Evolutionary conservation across 2,888 invertebrate genomes (phyloP).

Genomic region (Cryptus viduatorius): DNA sequence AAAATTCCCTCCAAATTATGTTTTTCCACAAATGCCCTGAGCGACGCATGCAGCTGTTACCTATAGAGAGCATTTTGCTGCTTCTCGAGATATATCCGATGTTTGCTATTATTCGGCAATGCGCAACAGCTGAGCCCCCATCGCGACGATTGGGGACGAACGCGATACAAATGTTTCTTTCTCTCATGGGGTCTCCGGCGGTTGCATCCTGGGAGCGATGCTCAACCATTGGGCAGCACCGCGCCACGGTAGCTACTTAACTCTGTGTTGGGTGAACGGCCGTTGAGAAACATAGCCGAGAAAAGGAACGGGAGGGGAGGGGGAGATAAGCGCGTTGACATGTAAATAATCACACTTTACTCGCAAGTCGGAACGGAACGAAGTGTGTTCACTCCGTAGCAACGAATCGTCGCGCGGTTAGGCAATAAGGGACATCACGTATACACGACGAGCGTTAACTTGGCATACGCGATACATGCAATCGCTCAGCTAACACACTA

Average conservation of each 20-base stretch:
- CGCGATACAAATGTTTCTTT: neutral
- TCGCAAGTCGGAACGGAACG: conserved; percentile 22
- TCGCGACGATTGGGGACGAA: neutral
- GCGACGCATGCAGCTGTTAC: neutral
- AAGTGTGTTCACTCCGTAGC: conserved; percentile 11
- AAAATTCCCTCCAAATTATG: neutral
- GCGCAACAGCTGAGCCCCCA: neutral
- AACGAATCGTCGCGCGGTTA: conserved; percentile 22
- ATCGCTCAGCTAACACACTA: neutral
- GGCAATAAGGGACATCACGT: conserved; percentile 24
- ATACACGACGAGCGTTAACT: neutral
- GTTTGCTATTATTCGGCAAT: neutral
- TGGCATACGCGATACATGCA: neutral
- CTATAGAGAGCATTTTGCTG: neutral
- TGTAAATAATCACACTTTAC: conserved; percentile 36
- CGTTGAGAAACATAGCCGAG: neutral
- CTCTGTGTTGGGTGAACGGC: conserved; percentile 24
- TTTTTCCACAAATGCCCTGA: neutral
- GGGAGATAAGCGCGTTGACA: conserved; percentile 21
- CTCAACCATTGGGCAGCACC: neutral
- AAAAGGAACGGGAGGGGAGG: conserved; percentile 3
- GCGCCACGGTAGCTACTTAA: neutral
- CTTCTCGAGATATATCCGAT: neutral
- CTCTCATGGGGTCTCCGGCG: neutral
- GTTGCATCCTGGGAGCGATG: neutral